phyloP scores from a whole-genome alignment of 2,113 vertebrate genomes.

The Amphiprion percula region DNA sequence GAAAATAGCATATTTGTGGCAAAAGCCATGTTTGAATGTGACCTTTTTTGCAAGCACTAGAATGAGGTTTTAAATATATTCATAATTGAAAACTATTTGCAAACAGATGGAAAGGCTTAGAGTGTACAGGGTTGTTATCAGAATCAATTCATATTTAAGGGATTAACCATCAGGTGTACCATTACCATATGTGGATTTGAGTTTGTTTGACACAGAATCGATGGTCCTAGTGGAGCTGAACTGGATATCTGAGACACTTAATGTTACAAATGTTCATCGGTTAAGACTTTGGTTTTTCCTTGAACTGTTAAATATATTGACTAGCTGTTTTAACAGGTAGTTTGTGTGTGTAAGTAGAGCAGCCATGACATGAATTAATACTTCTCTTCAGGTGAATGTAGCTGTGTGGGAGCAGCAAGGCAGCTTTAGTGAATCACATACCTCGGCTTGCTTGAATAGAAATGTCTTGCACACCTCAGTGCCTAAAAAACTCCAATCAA shows the following conservation, averaged over 20 bases:
- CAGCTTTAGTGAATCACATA: slow-evolving; percentile 13
- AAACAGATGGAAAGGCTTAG: slow-evolving; percentile 65
- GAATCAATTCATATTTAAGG: slow-evolving; percentile 54
- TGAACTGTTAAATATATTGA: not conserved
- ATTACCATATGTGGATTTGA: slow-evolving; percentile 1
- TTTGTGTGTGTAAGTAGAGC: not conserved
- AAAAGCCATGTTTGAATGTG: slow-evolving; percentile 72
- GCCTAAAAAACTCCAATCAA: slow-evolving; percentile 21
- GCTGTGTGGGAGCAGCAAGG: not conserved
- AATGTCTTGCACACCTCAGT: slow-evolving; percentile 16
- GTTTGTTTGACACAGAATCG: slow-evolving; percentile 16
- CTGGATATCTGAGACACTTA: not conserved
- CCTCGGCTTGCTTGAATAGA: slow-evolving; percentile 18
- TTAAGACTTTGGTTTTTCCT: not conserved
- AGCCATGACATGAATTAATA: not conserved
- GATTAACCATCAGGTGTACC: slow-evolving; percentile 44
- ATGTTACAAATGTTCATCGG: not conserved
- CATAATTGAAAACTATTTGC: slow-evolving; percentile 78
- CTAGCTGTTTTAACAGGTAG: slow-evolving; percentile 1
- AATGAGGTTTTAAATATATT: slow-evolving; percentile 68
- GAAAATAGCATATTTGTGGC: slow-evolving; percentile 78
- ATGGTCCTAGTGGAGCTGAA: not conserved
- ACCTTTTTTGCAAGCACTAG: slow-evolving; percentile 61
- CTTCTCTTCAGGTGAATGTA: not conserved
- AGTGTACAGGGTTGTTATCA: slow-evolving; percentile 25